Evolutionary conservation across 2,113 vertebrate species (phyloP), one percentile per base, ranked within the genome.

Genomic region (Bufo gargarizans): DNA sequence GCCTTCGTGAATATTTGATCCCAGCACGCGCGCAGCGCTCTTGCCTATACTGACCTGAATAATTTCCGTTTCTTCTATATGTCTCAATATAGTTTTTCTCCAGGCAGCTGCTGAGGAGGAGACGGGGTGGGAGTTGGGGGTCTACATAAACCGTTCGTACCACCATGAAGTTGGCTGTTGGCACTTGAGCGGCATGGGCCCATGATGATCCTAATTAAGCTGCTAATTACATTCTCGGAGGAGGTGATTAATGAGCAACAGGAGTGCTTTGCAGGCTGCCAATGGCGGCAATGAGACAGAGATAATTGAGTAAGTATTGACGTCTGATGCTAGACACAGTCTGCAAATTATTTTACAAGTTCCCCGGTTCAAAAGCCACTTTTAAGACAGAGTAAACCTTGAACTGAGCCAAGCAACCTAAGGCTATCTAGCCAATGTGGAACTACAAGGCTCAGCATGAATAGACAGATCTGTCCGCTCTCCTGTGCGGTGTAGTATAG

Each of bases 181-280:
- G 90, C 88, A 74, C 67, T 72, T 77, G 86, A 88, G 89, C 89
- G 90, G 90, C 86, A 91, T 86, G 92, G 86, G 89, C 91, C 91
- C 87, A 93, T 92, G 94, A 94, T 94, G 93, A 94, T 95, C 92
- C 93, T 96, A 95, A 96, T 95, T 95, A 97, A 95, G 94, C 90
- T 92, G 90, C 92, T 95, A 95, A 96, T 96, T 95, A 95, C 92
- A 91, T 92, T 94, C 92, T 94, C 94, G 92, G 89, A 92, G 91
- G 93, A 95, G 93, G 91, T 94, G 93, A 95, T 93, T 94, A 95
- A 95, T 94, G 93, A 95, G 90, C 91, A 95, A 91, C 89, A 91
- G 87, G 90, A 91, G 90, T 89, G 91, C 88, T 86, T 85, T 90
- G 83, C 79, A 87, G 89, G 81, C 86, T 92, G 93, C 91, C 91